Conservation (phyloP, 2,797 vertebrate species). For the Ceyx erithaca region DNA sequence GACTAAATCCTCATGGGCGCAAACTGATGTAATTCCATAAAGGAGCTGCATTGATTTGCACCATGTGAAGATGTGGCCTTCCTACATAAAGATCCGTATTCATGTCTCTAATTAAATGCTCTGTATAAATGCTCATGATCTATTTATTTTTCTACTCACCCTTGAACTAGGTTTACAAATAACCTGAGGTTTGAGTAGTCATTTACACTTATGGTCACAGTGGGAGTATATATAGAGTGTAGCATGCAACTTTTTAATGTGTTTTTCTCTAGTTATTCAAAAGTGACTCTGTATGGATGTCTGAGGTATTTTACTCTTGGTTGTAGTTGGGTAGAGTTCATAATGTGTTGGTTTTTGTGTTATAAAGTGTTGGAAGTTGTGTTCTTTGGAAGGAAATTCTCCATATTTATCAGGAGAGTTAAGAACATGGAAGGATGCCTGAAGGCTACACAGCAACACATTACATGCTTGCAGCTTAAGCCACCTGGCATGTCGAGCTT, state of each 20-base stretch:
- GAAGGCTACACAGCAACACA: neutral
- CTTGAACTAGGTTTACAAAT: conserved; percentile 2
- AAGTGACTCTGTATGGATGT: neutral
- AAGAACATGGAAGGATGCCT: neutral
- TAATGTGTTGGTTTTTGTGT: neutral
- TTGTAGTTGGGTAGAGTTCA: neutral
- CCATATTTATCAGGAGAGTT: neutral
- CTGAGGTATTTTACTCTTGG: neutral
- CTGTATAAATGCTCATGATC: neutral
- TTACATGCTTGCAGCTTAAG: neutral
- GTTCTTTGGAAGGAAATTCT: neutral
- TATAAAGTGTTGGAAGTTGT: neutral
- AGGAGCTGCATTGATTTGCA: neutral
- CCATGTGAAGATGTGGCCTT: neutral
- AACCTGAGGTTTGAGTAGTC: neutral
- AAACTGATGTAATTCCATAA: neutral
- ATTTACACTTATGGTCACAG: neutral
- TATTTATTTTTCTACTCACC: neutral
- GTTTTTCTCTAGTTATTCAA: neutral
- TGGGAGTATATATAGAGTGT: neutral
- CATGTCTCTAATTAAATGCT: conserved; percentile 22
- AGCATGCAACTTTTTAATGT: neutral
- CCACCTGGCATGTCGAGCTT: neutral
- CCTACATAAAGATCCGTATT: neutral
- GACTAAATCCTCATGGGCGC: neutral